These are phyloP conservation scores for Intellagama lesueurii DNA, from an alignment of 2,797 vertebrate genomes.

Conservation along the genomic window DNA sequence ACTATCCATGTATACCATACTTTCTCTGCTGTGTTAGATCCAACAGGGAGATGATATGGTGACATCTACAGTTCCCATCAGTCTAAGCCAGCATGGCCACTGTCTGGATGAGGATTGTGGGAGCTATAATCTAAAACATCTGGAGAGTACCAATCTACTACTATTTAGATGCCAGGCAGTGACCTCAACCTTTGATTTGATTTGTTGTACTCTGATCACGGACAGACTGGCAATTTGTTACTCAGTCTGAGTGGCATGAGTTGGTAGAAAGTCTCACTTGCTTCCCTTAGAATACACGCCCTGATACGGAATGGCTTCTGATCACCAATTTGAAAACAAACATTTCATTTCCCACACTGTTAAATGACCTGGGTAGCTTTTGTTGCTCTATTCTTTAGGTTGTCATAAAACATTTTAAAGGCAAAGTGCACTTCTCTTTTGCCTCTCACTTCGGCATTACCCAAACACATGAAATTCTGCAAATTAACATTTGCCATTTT, in stretches of 20 bases:
- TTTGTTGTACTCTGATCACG: neutral
- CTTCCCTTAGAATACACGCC: neutral
- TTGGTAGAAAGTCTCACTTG: too few species aligned
- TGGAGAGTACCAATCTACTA: neutral
- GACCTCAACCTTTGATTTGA: neutral
- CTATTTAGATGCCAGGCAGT: neutral
- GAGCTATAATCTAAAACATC: neutral
- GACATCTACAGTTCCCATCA: neutral
- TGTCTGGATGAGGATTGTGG: neutral
- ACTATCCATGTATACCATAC: too few species aligned
- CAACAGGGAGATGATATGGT: too few species aligned
- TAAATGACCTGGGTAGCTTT: neutral
- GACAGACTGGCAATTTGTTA: neutral
- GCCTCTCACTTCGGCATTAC: neutral
- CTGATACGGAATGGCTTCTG: neutral
- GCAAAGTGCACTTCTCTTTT: neutral
- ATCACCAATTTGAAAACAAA: neutral
- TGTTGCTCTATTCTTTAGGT: neutral
- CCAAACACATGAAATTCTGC: conserved; percentile 8
- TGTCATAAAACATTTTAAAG: neutral
- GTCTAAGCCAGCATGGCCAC: neutral
- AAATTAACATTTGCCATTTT: conserved; percentile 21
- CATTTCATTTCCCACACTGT: neutral
- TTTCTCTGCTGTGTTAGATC: too few species aligned
- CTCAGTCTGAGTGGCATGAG: neutral